Evolutionary conservation across 2,113 vertebrate species (phyloP).

Genomic region (Burhinus oedicnemus): DNA sequence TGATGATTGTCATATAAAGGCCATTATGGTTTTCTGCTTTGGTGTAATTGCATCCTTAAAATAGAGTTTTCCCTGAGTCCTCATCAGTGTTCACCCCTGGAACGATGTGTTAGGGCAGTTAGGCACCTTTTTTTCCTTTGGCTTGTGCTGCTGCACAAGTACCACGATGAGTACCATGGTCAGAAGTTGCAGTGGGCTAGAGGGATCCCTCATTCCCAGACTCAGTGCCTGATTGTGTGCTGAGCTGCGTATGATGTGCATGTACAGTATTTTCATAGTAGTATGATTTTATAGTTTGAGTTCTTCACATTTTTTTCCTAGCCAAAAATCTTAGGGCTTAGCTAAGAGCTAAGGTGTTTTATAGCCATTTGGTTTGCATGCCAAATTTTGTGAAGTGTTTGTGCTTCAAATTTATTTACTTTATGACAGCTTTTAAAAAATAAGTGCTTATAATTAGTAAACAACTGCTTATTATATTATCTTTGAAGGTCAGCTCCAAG

Average conservation of each 20-base stretch:
- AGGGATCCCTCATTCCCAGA: neutral
- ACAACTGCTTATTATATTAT: neutral
- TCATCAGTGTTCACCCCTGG: neutral
- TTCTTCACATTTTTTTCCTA: neutral
- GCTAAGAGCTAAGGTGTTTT: neutral
- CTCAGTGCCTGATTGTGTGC: neutral
- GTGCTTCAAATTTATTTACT: neutral
- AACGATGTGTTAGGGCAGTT: rapidly evolving
- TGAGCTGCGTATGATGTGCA: neutral
- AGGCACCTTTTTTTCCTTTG: neutral
- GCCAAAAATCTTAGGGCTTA: neutral
- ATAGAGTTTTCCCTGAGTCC: neutral
- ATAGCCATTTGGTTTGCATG: neutral
- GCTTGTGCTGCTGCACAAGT: neutral
- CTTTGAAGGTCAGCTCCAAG: neutral
- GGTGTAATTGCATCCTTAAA: neutral
- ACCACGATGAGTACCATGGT: neutral
- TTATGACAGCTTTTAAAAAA: neutral
- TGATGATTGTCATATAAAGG: neutral
- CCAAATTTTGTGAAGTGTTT: neutral
- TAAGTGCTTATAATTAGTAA: rapidly evolving
- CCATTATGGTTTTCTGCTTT: neutral
- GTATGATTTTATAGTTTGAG: neutral
- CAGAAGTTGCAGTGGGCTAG: neutral
- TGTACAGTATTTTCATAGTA: neutral